phyloP scores from a whole-genome alignment of 2,888 invertebrate genomes.

The Sphaeridia pumilis region DNA sequence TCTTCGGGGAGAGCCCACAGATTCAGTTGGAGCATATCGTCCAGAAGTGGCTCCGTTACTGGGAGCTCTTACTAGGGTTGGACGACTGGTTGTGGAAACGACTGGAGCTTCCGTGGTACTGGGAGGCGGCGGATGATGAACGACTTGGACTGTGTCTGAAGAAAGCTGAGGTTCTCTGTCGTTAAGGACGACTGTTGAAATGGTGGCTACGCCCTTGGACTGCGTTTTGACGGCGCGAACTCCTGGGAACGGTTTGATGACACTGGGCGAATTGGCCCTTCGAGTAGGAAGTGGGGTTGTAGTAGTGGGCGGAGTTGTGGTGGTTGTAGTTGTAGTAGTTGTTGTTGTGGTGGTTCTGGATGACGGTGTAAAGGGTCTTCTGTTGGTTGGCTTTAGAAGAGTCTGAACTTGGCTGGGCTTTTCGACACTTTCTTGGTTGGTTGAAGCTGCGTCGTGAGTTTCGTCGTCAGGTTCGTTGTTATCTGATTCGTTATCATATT shows the following conservation, averaged over 20 bases:
- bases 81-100: constrained; percentile 33
- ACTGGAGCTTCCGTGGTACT: constrained; percentile 13
- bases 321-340: not conserved
- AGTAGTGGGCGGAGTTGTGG: not conserved
- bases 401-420: constrained; percentile 12
- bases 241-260: constrained; percentile 21
- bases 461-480: too few species aligned
- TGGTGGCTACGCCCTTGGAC: constrained; percentile 17
- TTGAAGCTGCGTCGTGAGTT: constrained; percentile 13
- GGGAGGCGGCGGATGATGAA: not conserved
- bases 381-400: constrained; percentile 2
- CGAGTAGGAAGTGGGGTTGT: not conserved
- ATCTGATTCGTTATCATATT: constrained; percentile 13
- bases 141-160: constrained; percentile 8
- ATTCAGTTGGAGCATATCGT: constrained; percentile 10
- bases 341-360: too few species aligned
- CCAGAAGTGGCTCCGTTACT: too few species aligned
- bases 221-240: constrained; percentile 19
- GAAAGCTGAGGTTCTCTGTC: constrained; percentile 21
- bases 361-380: not conserved
- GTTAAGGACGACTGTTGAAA: constrained; percentile 20
- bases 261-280: constrained; percentile 8
- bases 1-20: constrained; percentile 10
- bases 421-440: constrained; percentile 15
- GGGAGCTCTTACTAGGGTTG: constrained; percentile 30